These are phyloP conservation scores for Pterocles gutturalis DNA, from an alignment of 2,113 vertebrate genomes.

Conservation along the genomic window DNA sequence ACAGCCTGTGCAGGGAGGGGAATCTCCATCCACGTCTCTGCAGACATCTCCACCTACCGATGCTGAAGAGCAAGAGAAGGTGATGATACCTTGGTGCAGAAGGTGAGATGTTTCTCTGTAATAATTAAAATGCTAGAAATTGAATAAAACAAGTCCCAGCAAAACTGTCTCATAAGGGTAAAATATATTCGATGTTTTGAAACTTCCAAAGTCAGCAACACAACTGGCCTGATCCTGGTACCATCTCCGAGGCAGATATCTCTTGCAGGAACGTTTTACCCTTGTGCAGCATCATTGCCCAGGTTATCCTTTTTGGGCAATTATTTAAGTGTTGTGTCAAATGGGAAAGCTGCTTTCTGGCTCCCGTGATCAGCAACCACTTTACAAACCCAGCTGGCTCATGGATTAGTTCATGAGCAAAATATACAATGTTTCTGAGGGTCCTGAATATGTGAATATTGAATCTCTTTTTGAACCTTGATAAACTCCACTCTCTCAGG, in stretches of 20 bases:
- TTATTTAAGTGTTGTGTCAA: background rate
- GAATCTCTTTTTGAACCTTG: background rate
- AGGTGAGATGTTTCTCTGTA: background rate
- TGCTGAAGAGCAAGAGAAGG: background rate
- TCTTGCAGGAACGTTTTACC: accelerated
- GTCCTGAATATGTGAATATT: background rate
- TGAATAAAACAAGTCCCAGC: background rate
- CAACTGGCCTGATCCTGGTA: background rate
- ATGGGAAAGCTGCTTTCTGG: background rate
- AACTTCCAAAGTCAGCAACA: background rate
- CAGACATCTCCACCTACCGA: background rate
- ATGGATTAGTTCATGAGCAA: background rate
- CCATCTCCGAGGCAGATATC: background rate
- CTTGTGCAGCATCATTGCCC: background rate
- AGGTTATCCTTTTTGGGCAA: background rate
- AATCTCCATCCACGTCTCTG: background rate
- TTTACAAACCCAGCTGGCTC: background rate
- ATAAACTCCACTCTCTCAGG: background rate
- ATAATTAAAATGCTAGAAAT: background rate
- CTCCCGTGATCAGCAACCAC: background rate
- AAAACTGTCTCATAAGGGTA: background rate
- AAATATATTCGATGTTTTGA: background rate
- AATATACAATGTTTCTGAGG: background rate
- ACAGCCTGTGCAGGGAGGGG: background rate
- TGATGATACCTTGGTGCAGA: background rate